Base-by-base conservation (phyloP, 2,113 vertebrate genomes). In the Mesitornis unicolor region DNA sequence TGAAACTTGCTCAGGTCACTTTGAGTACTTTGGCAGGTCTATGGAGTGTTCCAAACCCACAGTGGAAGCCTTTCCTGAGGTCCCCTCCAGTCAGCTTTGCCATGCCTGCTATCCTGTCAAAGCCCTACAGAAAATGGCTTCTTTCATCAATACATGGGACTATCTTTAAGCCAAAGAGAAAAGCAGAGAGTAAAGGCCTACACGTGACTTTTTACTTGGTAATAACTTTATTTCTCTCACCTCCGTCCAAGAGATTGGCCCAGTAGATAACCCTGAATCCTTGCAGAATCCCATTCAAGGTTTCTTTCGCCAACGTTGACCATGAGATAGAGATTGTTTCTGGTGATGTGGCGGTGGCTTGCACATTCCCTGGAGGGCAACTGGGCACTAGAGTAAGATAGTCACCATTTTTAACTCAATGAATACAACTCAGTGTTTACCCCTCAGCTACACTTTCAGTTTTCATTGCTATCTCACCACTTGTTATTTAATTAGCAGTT, bases 191-290 rank as follows among this genome's bases (percentile, higher is more conserved):
- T 8, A 86, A n/a, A n/a, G n/a, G n/a, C n/a, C n/a, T n/a, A n/a
- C n/a, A n/a, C n/a, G n/a, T n/a, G n/a, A n/a, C n/a, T n/a, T n/a
- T n/a, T 47, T 47, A 8, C 4, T 85, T 25, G 40, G 20, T 8
- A 7, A 26, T 3, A 48, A 2, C 3, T 33, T 9, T 3, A 19
- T 26, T 11, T 29, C 35, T 76, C 98, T 97, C 96, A 99, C 99
- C 99, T 99, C 99, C 99, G 1, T 99, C 99, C 84, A 99, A 98
- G 95, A 99, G 99, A 93, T 99, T 99, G 93, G 99, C 99, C 99
- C 99, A 99, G 98, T 99, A 99, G 94, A 99, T 99, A 90, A 99
- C 99, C 70, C 99, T 97, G 98, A 99, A 99, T 24, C 99, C 99
- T 97, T 99, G 99, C 69, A 99, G 98, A 97, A 99, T 99, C 43